Evolutionary conservation across 2,113 vertebrate species (phyloP).

Genomic region (Chamaetylas fuelleborni): DNA sequence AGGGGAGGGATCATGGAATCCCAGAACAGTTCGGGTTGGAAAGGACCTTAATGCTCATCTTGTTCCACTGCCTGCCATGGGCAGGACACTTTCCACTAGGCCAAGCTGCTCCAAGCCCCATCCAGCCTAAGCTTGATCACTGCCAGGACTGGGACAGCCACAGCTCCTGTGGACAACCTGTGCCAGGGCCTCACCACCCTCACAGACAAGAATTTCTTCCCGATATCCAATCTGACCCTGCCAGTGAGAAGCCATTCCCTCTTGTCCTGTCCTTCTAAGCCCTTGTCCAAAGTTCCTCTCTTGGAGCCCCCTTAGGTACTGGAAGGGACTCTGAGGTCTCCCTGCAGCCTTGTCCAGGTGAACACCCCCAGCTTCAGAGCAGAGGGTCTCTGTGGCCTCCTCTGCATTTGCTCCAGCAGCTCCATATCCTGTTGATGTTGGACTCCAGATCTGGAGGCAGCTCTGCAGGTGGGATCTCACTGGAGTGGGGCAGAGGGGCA

Average conservation of each 20-base stretch:
- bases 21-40: background rate
- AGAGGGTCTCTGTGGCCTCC: background rate
- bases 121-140: background rate
- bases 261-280: background rate
- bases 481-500: background rate
- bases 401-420: background rate
- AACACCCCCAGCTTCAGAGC: background rate
- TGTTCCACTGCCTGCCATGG: accelerated
- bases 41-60: background rate
- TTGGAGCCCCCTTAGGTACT: background rate
- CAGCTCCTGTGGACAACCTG: background rate
- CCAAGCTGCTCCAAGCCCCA: background rate
- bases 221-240: background rate
- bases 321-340: background rate
- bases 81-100: background rate
- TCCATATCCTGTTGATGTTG: background rate
- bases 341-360: background rate
- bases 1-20: background rate
- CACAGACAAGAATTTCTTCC: background rate
- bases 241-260: background rate
- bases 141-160: background rate
- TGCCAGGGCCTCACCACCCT: background rate
- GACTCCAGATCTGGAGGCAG: background rate
- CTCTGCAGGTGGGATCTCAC: background rate
- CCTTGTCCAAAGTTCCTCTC: background rate